Conservation (phyloP, 2,113 vertebrate species). For the Oophaga pumilio region DNA sequence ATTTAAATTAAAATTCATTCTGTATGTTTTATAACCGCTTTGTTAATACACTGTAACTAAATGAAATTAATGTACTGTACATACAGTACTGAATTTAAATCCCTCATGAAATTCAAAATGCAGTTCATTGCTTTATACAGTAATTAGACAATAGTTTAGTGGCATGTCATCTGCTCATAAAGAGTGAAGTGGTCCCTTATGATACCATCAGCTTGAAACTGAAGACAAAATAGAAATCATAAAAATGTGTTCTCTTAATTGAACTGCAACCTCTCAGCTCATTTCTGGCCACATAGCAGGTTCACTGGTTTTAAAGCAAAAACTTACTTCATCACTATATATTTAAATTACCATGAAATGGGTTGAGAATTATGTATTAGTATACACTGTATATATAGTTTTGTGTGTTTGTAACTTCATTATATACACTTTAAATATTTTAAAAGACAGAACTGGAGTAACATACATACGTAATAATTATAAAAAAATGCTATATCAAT, state of each 20-base stretch:
- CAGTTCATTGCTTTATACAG: slow-evolving; percentile 1
- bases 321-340: not conserved
- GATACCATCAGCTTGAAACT: not conserved
- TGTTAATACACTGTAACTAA: slow-evolving; percentile 14
- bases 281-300: not conserved
- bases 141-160: slow-evolving; percentile 21
- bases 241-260: not conserved
- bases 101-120: not conserved
- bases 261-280: not conserved
- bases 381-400: too few relatives aligned
- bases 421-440: too few relatives aligned
- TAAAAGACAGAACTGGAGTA: too few relatives aligned
- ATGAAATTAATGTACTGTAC: slow-evolving; percentile 28
- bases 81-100: slow-evolving; percentile 4
- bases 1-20: not conserved
- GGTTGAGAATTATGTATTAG: not conserved
- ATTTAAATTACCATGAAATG: not conserved
- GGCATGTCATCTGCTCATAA: slow-evolving; percentile 14
- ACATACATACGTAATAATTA: too few relatives aligned
- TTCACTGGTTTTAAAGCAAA: not conserved
- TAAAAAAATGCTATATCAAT: too few relatives aligned
- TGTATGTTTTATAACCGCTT: not conserved
- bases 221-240: not conserved
- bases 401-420: too few relatives aligned
- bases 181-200: not conserved